Conservation (phyloP, 1,140 invertebrate species). For the Vollenhovia emeryi region DNA sequence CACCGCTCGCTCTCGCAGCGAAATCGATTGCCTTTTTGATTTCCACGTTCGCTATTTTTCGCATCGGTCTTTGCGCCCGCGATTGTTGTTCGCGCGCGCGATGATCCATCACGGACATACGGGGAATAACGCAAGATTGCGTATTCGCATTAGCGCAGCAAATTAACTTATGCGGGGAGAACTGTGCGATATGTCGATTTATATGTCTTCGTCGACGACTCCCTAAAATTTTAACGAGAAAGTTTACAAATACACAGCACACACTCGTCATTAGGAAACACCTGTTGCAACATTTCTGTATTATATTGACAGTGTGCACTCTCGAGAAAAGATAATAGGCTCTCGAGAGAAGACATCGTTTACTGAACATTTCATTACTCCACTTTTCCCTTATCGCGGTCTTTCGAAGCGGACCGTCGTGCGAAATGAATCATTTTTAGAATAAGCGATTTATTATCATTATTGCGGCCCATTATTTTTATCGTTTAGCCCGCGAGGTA, state of each 20-base stretch:
- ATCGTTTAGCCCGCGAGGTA: background rate
- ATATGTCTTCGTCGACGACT: background rate
- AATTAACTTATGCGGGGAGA: background rate
- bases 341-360: background rate
- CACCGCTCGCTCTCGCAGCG: conserved; percentile 4
- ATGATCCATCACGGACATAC: too few species aligned
- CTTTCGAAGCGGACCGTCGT: background rate
- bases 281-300: conserved; percentile 16
- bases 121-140: background rate
- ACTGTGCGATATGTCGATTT: background rate
- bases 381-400: background rate
- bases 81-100: background rate
- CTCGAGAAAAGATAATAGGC: background rate
- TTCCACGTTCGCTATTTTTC: background rate
- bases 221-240: background rate
- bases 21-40: conserved; percentile 40
- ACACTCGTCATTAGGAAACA: background rate
- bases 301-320: background rate
- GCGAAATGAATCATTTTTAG: background rate
- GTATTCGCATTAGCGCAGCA: background rate
- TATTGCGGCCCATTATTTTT: background rate
- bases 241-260: background rate
- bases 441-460: background rate
- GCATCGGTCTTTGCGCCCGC: background rate
- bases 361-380: background rate